Base-by-base conservation (phyloP, 1,140 invertebrate species). In the Cryptotermes secundus region DNA sequence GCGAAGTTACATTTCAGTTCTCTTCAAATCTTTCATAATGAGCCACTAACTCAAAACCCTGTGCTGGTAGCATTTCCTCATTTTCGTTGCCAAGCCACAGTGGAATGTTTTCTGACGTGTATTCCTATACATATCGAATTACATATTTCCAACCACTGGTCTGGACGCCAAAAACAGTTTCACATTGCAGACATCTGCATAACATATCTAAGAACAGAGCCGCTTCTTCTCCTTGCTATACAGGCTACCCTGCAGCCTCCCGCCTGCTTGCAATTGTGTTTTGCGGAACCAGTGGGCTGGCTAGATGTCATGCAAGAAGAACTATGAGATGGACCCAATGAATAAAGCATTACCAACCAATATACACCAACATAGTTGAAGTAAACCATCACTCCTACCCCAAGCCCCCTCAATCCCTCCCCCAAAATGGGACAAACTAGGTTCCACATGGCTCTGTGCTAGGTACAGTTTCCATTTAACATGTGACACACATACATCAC, bases 401-500 rank as follows among this genome's bases (percentile, higher is more conserved):
- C 9, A 6, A 4, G 9, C 6, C 59, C 59, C 26, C 59, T 72
- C 59, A 31, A n/a, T 31, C 59, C 59, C n/a, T 31, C 59, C 59
- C 9, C 59, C 26, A 16, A n/a, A 72, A 72, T 16, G 59, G n/a
- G n/a, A 72, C 59, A 72, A 14, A 49, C 45, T 0, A 19, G 26
- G 26, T 72, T 72, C 59, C 59, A 72, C 14, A 31, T 31, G 26
- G 59, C 14, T 26, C 6, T 72, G 12, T 6, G 2, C 26, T 72
- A n/a, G 59, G 26, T 72, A 72, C 14, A 31, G 26, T 72, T 72
- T 72, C 26, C 59, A 72, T 72, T 72, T 72, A 72, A 72, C 59
- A 72, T 72, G 59, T 72, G 59, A 72, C 59, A 72, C 2, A 72
- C 26, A 72, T 72, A 72, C 59, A 72, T 72, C 59, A 72, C 59